These are phyloP conservation scores for Apamea monoglypha DNA, from an alignment of 2,888 invertebrate species.

Conservation along the genomic window DNA sequence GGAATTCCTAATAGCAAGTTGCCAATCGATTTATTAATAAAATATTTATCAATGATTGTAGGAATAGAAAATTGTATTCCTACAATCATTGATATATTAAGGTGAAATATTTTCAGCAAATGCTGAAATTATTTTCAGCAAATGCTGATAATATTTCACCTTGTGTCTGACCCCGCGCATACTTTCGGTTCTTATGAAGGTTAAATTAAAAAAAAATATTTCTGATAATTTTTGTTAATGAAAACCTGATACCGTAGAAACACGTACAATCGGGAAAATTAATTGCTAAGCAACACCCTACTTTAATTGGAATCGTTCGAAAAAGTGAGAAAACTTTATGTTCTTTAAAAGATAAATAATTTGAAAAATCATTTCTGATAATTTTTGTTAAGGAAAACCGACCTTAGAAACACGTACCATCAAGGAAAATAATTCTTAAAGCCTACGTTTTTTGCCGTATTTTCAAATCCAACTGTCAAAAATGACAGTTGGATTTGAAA, in stretches of 20 bases:
- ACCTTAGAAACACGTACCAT: neutral
- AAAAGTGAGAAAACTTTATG: neutral
- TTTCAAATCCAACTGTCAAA: neutral
- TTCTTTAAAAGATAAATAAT: neutral
- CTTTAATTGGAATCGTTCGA: too few relatives aligned
- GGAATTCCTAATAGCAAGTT: slow-evolving; percentile 12
- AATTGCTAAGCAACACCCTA: too few relatives aligned
- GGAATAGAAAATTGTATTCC: too few relatives aligned
- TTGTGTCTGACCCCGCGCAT: neutral
- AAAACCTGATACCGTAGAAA: neutral
- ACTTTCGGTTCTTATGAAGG: neutral
- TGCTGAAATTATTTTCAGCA: too few relatives aligned
- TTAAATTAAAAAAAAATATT: neutral
- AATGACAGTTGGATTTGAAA: neutral
- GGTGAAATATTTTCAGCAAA: too few relatives aligned
- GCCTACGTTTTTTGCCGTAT: neutral
- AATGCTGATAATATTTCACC: neutral
- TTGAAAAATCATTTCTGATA: neutral
- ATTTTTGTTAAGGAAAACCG: neutral
- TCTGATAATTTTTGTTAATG: neutral
- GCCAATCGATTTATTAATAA: neutral
- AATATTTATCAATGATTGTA: slow-evolving; percentile 4
- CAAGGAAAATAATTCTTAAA: neutral
- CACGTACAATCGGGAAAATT: neutral
- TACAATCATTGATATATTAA: too few relatives aligned